These are phyloP conservation scores for Sicus ferrugineus DNA, from an alignment of 2,888 invertebrate genomes.

Conservation along the genomic window DNA sequence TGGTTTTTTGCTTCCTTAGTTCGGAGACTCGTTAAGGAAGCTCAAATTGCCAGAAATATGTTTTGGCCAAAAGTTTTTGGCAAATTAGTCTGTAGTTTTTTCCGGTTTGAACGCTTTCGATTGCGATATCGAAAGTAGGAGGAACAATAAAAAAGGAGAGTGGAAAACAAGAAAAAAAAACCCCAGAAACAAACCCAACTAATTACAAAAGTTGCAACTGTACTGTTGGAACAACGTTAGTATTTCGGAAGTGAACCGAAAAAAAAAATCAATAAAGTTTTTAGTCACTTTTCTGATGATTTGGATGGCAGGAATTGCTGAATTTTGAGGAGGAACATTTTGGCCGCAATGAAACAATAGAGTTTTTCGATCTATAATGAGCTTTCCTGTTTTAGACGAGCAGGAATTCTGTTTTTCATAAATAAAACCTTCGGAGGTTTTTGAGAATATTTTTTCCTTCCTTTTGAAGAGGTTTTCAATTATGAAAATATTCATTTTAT, in stretches of 20 bases:
- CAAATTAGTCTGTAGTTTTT: slow-evolving; percentile 36
- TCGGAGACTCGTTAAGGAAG: slow-evolving; percentile 1
- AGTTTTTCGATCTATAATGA: too few relatives aligned
- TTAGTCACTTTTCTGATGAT: not conserved
- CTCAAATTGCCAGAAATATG: slow-evolving; percentile 33
- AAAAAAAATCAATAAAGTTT: not conserved
- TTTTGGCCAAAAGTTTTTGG: slow-evolving; percentile 32
- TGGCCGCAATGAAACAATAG: not conserved
- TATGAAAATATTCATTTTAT: too few relatives aligned
- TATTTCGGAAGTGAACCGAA: not conserved
- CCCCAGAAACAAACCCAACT: slow-evolving; percentile 15
- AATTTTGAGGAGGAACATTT: not conserved
- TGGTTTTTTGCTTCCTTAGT: slow-evolving; percentile 10
- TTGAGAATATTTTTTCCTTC: too few relatives aligned
- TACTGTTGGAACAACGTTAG: not conserved
- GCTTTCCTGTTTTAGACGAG: too few relatives aligned
- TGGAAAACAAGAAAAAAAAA: too few relatives aligned
- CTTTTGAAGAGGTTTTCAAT: too few relatives aligned
- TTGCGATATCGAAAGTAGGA: slow-evolving; percentile 25
- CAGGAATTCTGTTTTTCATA: too few relatives aligned
- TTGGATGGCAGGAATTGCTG: not conserved
- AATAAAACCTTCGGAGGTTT: too few relatives aligned
- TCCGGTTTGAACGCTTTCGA: slow-evolving; percentile 22
- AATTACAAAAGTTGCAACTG: slow-evolving; percentile 30
- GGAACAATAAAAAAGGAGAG: not conserved